These are phyloP conservation scores for Rhodophaea formosa DNA, from an alignment of 2,888 invertebrate species.

Conservation along the genomic window DNA sequence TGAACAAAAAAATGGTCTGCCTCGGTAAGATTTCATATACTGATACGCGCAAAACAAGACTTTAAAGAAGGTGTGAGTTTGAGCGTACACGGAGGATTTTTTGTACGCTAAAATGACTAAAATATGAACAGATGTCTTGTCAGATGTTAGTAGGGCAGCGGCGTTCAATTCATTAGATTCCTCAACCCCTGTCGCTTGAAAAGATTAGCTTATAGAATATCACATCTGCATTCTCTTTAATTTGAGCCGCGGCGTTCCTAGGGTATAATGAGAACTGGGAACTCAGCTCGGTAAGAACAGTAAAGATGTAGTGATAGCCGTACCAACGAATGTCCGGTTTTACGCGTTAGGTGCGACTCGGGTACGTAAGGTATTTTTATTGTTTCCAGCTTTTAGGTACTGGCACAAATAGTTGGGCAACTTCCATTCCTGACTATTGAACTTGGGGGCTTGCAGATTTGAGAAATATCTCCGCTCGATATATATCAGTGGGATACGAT, in stretches of 20 bases:
- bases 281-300: constrained; percentile 6
- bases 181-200: too few species aligned
- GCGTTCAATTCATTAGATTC: too few species aligned
- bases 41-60: too few species aligned
- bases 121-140: too few species aligned
- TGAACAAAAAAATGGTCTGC: too few species aligned
- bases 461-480: too few species aligned
- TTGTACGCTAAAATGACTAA: too few species aligned
- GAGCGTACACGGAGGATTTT: too few species aligned
- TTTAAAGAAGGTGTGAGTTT: too few species aligned
- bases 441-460: neutral
- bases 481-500: too few species aligned
- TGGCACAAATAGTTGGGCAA: neutral
- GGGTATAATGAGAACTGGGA: constrained; percentile 14
- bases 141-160: too few species aligned
- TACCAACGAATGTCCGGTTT: constrained; percentile 12
- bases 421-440: neutral
- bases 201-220: neutral
- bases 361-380: constrained; percentile 14
- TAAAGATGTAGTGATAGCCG: constrained; percentile 15
- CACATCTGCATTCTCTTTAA: neutral
- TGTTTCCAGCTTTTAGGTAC: constrained; percentile 5
- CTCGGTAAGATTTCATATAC: too few species aligned
- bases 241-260: neutral
- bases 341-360: constrained; percentile 14